Conservation (phyloP, 2,888 invertebrate species). For the Nymphalis c-album region DNA sequence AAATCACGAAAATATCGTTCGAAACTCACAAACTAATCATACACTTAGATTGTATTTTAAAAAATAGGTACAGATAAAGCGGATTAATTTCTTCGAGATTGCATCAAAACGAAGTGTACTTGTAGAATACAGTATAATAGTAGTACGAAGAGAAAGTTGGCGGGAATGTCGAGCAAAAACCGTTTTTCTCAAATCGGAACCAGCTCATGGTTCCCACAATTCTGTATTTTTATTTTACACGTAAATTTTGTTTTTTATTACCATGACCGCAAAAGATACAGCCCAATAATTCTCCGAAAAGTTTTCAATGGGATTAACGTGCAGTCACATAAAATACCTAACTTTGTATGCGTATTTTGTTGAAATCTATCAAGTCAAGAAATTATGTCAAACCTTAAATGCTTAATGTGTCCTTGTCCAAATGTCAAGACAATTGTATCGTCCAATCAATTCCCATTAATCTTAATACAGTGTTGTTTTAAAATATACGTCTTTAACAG, state of each 20-base stretch:
- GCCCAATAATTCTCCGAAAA: slow-evolving; percentile 19
- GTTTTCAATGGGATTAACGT: slow-evolving; percentile 2
- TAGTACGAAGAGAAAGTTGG: slow-evolving; percentile 14
- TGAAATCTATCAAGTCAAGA: slow-evolving; percentile 5
- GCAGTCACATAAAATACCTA: neutral
- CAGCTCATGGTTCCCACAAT: slow-evolving; percentile 1
- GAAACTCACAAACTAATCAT: too few species aligned
- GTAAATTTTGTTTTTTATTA: slow-evolving; percentile 19
- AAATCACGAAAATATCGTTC: too few species aligned
- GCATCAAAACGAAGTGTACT: neutral
- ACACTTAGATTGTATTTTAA: neutral
- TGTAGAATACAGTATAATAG: neutral
- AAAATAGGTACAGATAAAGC: neutral
- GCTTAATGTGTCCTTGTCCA: neutral
- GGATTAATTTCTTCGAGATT: neutral
- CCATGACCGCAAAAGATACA: slow-evolving; percentile 21
- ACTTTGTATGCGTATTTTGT: neutral
- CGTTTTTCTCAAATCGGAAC: slow-evolving; percentile 2
- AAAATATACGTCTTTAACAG: neutral
- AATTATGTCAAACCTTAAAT: neutral
- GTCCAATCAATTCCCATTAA: neutral
- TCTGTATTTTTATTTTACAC: slow-evolving; percentile 8
- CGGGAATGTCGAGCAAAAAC: slow-evolving; percentile 11
- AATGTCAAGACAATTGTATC: neutral
- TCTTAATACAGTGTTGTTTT: neutral